phyloP scores from a whole-genome alignment of 2,113 vertebrate species.

The Heterochromis multidens region DNA sequence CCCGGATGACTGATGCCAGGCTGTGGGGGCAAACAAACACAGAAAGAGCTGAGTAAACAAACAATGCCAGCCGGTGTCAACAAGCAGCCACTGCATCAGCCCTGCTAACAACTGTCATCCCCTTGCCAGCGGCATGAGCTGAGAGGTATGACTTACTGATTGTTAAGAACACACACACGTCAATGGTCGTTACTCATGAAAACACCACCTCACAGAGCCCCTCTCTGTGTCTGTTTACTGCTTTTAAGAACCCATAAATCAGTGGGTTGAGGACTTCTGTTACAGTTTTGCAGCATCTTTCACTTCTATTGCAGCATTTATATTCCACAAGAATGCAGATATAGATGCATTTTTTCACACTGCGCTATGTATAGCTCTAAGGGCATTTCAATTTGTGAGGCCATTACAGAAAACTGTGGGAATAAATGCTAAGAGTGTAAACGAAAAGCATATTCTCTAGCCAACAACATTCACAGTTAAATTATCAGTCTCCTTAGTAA shows the following conservation, averaged over 20 bases:
- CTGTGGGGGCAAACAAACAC: conserved; percentile 76
- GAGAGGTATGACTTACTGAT: conserved; percentile 49
- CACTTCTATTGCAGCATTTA: conserved; percentile 28
- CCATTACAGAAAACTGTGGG: neutral
- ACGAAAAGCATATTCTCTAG: neutral
- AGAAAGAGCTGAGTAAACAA: conserved; percentile 50
- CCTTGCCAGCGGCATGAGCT: conserved; percentile 12
- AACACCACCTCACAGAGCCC: conserved; percentile 23
- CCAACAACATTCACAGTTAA: neutral
- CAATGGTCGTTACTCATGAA: conserved; percentile 52
- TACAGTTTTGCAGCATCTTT: conserved; percentile 22
- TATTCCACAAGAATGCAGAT: conserved; percentile 21
- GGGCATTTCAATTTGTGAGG: neutral
- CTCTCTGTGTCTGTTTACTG: conserved; percentile 42
- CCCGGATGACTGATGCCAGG: conserved; percentile 92
- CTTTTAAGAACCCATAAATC: conserved; percentile 64
- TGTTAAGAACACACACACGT: conserved; percentile 35
- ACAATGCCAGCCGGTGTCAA: conserved; percentile 33
- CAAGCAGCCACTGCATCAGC: neutral
- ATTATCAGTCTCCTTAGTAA: neutral
- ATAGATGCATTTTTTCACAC: neutral
- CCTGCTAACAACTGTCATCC: conserved; percentile 30
- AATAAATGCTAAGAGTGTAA: neutral
- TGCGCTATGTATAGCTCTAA: neutral
- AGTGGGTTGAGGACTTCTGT: conserved; percentile 43